Evolutionary conservation across 2,797 vertebrate genomes (phyloP).

Genomic region (Hippopotamyrus pictus): DNA sequence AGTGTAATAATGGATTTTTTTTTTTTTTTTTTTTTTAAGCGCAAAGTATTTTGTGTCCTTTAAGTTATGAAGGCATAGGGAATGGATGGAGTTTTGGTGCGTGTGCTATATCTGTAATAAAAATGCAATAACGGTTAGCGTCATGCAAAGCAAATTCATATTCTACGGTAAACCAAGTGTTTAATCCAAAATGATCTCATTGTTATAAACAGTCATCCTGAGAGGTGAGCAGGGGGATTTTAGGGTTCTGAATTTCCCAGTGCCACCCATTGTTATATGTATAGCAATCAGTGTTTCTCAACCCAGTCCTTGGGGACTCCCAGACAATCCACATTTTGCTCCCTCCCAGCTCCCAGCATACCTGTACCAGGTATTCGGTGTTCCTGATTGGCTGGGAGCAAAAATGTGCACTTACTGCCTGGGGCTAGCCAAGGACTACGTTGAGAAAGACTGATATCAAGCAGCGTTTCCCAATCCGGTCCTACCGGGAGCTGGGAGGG

Average conservation of each 20-base stretch:
- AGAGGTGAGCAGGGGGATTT: neutral
- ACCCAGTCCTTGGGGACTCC: neutral
- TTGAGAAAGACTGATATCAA: neutral
- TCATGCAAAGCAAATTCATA: conserved; percentile 4
- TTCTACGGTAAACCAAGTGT: neutral
- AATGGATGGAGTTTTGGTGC: neutral
- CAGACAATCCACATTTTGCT: neutral
- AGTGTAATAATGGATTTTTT: neutral
- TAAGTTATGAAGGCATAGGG: neutral
- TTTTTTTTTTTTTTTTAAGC: neutral
- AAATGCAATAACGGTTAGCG: neutral
- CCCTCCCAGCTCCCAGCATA: neutral
- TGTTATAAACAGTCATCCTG: neutral
- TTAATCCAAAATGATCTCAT: neutral
- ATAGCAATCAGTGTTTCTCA: neutral
- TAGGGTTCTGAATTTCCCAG: neutral
- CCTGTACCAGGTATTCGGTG: neutral
- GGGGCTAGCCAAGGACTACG: neutral
- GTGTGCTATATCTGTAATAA: neutral
- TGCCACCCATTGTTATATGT: neutral
- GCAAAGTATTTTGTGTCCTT: neutral
- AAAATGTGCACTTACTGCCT: neutral
- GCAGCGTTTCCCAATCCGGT: neutral
- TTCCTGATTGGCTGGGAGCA: neutral
- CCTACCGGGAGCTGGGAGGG: neutral